Base-by-base conservation (phyloP, 1,140 invertebrate species). In the Spodoptera litura region DNA sequence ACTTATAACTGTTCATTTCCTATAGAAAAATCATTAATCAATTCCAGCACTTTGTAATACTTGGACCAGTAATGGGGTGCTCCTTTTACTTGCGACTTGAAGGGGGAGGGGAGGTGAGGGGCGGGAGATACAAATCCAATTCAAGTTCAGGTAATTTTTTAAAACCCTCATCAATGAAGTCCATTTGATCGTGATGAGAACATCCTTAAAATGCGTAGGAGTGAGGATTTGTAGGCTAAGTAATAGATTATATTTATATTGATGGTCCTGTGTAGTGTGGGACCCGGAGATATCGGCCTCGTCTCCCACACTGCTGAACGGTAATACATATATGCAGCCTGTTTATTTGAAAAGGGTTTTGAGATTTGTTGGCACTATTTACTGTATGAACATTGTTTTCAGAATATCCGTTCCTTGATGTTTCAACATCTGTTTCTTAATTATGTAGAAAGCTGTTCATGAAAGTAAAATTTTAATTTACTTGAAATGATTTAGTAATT, bases 181-280 rank as follows among this genome's bases (percentile, higher is more conserved):
- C 62, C 62, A 66, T 66, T 66, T 49, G 62, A 66, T 66, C 62
- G 62, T 15, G 62, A 66, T 66, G 15, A 66, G 62, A 38, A 66
- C 38, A 12, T 49, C n/a, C 62, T 66, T 66, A 11, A 66, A 44
- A 52, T 1, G 25, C 49, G 44, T 52, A 20, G 49, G 9, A 61
- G 52, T 53, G 13, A 52, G 49, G 66, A 53, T 44, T 52, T 70
- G 44, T 52, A 53, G 66, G 44, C 66, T 52, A 70, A 70, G 66
- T 70, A 70, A 70, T 53, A 49, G 66, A 70, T 70, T 70, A 52
- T 70, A 68, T 68, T 25, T 68, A 52, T 52, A 53, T 70, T 25
- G 49, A 70, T n/a, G 49, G 52, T 25, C 31, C 27, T 70, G 25
- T 52, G 49, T 52, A 49, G 49, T n/a, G 66, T 52, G 66, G 49